These are phyloP conservation scores for Tychaedon coryphoeus DNA, from an alignment of 2,113 vertebrate species.

Conservation along the genomic window DNA sequence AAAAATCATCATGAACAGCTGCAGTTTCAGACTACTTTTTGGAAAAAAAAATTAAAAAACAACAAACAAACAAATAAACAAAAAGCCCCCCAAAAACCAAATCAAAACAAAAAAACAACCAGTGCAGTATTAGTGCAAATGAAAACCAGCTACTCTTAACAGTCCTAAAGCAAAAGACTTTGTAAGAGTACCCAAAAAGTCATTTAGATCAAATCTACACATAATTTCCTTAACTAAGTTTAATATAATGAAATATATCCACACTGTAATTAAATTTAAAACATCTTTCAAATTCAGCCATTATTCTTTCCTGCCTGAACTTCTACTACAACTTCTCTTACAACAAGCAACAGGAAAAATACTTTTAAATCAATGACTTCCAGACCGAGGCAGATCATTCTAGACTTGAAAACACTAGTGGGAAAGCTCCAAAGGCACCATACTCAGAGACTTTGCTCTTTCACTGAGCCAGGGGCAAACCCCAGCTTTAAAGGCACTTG, in stretches of 20 bases:
- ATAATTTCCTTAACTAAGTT: background rate
- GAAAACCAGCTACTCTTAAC: background rate
- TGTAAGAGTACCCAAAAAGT: background rate
- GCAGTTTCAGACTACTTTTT: background rate
- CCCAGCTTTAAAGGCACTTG: background rate
- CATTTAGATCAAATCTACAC: background rate
- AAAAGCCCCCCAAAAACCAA: no score
- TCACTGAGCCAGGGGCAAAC: background rate
- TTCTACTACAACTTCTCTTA: background rate
- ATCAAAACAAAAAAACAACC: background rate
- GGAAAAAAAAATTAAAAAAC: background rate
- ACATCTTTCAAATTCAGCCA: background rate
- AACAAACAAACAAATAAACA: background rate
- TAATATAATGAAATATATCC: background rate
- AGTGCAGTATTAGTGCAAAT: background rate
- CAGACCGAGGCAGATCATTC: background rate
- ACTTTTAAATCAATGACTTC: background rate
- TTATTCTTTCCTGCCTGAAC: background rate
- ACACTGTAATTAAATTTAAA: background rate
- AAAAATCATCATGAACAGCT: background rate
- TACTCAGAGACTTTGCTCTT: background rate
- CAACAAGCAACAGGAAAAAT: background rate
- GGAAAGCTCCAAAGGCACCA: background rate
- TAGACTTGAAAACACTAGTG: background rate
- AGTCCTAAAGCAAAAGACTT: background rate